Conservation (phyloP, 2,888 invertebrate genomes). For the Machimus rusticus region DNA sequence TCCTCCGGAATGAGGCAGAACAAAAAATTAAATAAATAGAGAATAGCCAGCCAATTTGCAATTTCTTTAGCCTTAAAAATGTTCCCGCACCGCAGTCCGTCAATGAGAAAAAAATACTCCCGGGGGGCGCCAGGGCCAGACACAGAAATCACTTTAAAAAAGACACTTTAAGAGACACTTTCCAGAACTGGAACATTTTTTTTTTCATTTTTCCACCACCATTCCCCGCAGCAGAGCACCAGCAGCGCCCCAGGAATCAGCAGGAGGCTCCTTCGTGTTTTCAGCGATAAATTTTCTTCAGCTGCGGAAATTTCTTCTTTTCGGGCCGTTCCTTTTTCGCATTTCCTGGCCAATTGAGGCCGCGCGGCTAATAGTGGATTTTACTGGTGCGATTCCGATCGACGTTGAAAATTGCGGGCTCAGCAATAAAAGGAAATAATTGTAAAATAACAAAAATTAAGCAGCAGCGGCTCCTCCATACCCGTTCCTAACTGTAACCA, state of each 20-base stretch:
- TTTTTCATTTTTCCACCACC: neutral
- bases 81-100: neutral
- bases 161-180: neutral
- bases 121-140: neutral
- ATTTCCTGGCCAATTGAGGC: neutral
- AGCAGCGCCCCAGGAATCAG: neutral
- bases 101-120: neutral
- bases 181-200: neutral
- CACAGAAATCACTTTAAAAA: neutral
- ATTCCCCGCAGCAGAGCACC: neutral
- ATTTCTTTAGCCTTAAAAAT: neutral
- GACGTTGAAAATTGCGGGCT: neutral
- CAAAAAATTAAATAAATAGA: neutral
- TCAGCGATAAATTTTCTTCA: neutral
- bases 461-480: constrained; percentile 8
- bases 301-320: neutral
- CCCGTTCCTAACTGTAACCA: constrained; percentile 34
- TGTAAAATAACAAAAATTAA: neutral
- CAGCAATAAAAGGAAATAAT: neutral
- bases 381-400: neutral
- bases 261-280: neutral
- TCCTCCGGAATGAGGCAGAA: neutral
- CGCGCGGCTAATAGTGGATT: neutral
- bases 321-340: neutral
- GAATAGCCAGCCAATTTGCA: neutral